Evolutionary conservation across 2,113 vertebrate genomes (phyloP).

Genomic region (Aegithalos caudatus): DNA sequence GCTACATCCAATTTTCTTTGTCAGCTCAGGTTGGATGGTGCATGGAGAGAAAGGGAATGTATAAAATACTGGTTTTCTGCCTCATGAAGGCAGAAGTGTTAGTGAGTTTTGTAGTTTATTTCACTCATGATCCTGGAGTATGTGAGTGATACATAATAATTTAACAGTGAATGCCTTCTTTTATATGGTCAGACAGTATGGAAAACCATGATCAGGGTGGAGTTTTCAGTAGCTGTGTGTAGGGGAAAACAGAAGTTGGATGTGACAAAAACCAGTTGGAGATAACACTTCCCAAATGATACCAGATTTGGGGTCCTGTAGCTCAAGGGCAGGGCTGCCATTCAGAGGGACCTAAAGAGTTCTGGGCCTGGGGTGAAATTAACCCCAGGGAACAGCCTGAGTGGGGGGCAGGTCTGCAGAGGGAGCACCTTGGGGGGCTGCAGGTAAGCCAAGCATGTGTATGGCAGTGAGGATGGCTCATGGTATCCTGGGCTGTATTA

Average conservation of each 20-base stretch:
- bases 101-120: not conserved
- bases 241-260: not conserved
- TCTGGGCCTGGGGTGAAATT: not conserved
- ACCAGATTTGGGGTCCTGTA: not conserved
- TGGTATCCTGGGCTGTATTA: not conserved
- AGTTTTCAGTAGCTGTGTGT: not conserved
- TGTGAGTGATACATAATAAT: not conserved
- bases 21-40: not conserved
- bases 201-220: not conserved
- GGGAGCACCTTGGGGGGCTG: not conserved
- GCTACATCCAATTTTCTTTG: not conserved
- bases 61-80: not conserved
- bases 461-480: not conserved
- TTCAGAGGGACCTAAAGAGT: not conserved
- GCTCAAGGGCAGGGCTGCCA: not conserved
- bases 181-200: not conserved
- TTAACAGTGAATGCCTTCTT: not conserved
- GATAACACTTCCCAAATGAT: not conserved
- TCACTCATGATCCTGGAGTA: not conserved
- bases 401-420: not conserved
- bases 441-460: not conserved
- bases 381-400: not conserved
- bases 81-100: not conserved
- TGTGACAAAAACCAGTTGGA: not conserved
- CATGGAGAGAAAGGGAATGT: not conserved